Evolutionary conservation across 2,797 vertebrate species (phyloP).

Genomic region (Acanthis flammea): DNA sequence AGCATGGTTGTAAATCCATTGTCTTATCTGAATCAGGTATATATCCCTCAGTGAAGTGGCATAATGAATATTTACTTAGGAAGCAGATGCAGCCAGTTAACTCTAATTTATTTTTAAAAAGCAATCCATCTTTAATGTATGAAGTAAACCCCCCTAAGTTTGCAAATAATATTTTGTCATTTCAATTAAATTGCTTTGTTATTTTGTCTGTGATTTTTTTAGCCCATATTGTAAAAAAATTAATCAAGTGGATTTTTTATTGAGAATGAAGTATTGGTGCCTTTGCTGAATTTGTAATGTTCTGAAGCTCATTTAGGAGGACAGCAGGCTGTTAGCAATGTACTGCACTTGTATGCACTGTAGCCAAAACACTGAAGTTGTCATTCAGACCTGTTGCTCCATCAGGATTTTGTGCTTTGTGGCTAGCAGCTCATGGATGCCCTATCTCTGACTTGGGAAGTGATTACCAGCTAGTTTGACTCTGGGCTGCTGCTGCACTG

Average conservation of each 20-base stretch:
- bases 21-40: background rate
- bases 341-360: background rate
- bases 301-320: background rate
- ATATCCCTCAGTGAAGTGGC: background rate
- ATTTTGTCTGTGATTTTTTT: background rate
- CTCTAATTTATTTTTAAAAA: background rate
- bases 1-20: background rate
- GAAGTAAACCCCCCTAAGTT: background rate
- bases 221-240: background rate
- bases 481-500: background rate
- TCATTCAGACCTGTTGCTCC: background rate
- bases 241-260: background rate
- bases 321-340: background rate
- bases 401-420: background rate
- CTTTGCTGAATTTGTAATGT: background rate
- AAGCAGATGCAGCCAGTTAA: background rate
- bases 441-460: background rate
- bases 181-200: background rate
- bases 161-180: background rate
- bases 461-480: constrained; percentile 33
- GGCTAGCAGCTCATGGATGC: constrained; percentile 7
- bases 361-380: background rate
- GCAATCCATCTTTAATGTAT: background rate
- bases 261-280: background rate
- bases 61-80: background rate